Evolutionary conservation across 1,140 invertebrate species (phyloP).

Genomic region (Goniozus legneri): DNA sequence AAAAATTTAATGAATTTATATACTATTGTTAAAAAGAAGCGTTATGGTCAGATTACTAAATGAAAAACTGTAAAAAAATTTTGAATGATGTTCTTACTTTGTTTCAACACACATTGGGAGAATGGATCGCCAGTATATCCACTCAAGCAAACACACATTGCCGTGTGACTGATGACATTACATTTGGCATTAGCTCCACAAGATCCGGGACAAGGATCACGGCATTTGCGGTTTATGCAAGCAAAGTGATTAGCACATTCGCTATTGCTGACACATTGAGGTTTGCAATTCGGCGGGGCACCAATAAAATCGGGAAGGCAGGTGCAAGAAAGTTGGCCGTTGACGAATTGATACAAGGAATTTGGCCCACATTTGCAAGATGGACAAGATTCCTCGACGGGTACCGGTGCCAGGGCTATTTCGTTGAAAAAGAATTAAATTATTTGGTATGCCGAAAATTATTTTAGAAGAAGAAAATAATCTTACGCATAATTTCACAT

Average conservation of each 20-base stretch:
- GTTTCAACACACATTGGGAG: constrained; percentile 57
- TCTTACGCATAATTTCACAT: constrained; percentile 32
- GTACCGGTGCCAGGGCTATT: constrained; percentile 39
- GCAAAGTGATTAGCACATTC: constrained; percentile 69
- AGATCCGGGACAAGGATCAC: constrained; percentile 72
- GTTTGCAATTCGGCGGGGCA: constrained; percentile 67
- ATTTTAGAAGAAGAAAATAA: background rate
- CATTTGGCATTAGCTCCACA: constrained; percentile 73
- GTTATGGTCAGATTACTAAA: no score
- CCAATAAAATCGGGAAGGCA: constrained; percentile 67
- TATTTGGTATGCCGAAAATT: background rate
- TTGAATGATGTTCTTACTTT: no score
- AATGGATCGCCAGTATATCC: constrained; percentile 77
- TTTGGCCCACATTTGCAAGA: constrained; percentile 71
- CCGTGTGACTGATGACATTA: constrained; percentile 70
- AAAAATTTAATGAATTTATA: background rate
- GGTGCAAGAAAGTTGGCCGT: constrained; percentile 68
- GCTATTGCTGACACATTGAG: constrained; percentile 72
- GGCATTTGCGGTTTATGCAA: constrained; percentile 72
- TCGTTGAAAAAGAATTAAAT: background rate
- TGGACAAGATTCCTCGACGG: constrained; percentile 60
- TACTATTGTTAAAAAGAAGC: no score
- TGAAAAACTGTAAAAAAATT: no score
- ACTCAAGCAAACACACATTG: constrained; percentile 68
- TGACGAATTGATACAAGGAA: constrained; percentile 64